A percentile compares a stretch with the other conserved stretches of the same genome.
Conservation (phyloP, 2,113 vertebrate species). For the Halcyon malimbica region DNA sequence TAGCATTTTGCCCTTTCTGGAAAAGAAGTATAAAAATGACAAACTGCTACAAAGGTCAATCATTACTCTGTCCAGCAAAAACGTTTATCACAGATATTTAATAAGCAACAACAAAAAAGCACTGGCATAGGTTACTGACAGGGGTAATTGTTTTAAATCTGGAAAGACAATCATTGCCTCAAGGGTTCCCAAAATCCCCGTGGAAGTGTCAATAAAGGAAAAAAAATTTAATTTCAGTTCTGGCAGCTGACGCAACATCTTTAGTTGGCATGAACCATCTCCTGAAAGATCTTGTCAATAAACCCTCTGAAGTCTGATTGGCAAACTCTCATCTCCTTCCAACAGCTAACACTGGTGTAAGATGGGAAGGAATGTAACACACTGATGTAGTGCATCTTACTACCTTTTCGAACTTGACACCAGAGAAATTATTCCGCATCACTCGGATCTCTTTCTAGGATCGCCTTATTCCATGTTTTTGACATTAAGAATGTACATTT, state of each 20-base stretch:
- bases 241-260: slow-evolving; percentile 29
- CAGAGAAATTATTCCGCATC: not conserved
- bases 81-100: not conserved
- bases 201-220: not conserved
- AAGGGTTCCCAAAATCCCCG: not conserved
- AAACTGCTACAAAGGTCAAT: not conserved
- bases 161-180: not conserved
- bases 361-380: not conserved
- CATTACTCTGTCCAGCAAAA: not conserved
- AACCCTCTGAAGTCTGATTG: not conserved
- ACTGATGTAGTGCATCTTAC: accelerated
- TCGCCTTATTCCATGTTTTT: not conserved
- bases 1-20: not conserved
- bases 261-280: not conserved
- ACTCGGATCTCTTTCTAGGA: not conserved
- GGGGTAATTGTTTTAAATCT: not conserved
- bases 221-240: not conserved
- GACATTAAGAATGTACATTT: not conserved
- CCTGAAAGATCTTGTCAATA: not conserved
- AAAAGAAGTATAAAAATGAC: not conserved
- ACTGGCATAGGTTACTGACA: not conserved
- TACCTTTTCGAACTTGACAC: not conserved
- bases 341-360: not conserved
- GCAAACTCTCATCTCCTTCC: not conserved
- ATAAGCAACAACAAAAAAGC: not conserved